Evolutionary conservation across 2,888 invertebrate genomes (phyloP), one percentile per base, ranked within the genome.

Genomic region (Trachelus iudaicus): DNA sequence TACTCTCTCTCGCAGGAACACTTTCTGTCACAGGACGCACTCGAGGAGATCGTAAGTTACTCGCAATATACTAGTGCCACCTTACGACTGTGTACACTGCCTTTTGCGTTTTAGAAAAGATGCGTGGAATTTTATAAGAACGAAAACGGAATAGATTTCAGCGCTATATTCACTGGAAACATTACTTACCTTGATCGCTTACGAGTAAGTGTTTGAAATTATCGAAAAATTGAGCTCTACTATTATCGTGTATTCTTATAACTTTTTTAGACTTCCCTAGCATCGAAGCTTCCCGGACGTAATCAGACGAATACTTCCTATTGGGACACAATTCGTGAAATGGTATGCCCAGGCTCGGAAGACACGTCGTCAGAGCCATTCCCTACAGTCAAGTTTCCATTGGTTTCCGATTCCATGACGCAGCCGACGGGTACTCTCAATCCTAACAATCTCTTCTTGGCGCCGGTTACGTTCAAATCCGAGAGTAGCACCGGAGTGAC

Each of bases 1-100:
- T 98, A 97, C 89, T 96, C 95, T 81, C 94, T 97, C 81, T 92
- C 95, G 4, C 96, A 97, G 86, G 98, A 98, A 87, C 95, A 95
- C 76, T 95, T 96, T 85, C 93, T 98, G 77, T 95, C 97, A 0
- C 94, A 95, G 83, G 96, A 96, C 87, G 94, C 97, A 23, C 95
- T 97, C 91, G 95, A 95, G 82, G 97, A 98, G 92, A 97, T 98
- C 92, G 94, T 94, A 88, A 90, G 90, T 81, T 33, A 15, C 4
- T 31, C 30, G 31, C 30, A 33, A 33, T 12, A 2, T 12, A 30
- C 15, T 69, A 40, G 40, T 30, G 69, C 30, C 69, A 69, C 69
- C 4, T 69, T 69, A 12, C 69, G 15, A 30, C 4, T 12, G 13
- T 30, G 6, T 30, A 30, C 1, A 33, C 69, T 69, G 30, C 15